These are phyloP conservation scores for Pristionchus japonicus DNA, from an alignment of 2,888 invertebrate genomes.

Conservation along the genomic window DNA sequence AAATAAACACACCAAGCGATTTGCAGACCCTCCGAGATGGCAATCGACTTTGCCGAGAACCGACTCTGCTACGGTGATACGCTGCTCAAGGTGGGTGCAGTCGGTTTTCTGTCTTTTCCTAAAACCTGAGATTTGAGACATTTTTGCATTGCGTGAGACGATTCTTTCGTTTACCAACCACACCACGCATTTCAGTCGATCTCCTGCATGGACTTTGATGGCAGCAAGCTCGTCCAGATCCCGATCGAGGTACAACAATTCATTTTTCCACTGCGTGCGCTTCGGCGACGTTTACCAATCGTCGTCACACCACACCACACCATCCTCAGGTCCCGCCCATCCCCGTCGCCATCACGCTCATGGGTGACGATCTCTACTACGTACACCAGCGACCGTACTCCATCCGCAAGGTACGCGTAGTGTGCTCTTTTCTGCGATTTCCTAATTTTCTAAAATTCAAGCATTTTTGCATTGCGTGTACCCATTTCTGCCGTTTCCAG, in stretches of 20 bases:
- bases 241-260: constrained; percentile 38
- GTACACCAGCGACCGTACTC: constrained; percentile 97
- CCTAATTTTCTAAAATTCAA: not conserved
- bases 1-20: constrained; percentile 80
- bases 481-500: constrained; percentile 75
- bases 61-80: constrained; percentile 78
- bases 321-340: constrained; percentile 59
- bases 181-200: constrained; percentile 67
- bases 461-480: not conserved
- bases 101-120: constrained; percentile 50
- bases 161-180: constrained; percentile 57
- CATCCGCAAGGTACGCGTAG: constrained; percentile 82
- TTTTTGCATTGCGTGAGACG: not conserved
- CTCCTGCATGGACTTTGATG: constrained; percentile 76
- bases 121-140: not conserved
- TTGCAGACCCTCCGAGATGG: constrained; percentile 76
- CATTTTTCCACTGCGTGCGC: not conserved
- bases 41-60: constrained; percentile 76
- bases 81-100: constrained; percentile 81
- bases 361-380: constrained; percentile 89
- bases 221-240: constrained; percentile 56
- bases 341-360: constrained; percentile 70
- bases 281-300: not conserved
- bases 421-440: not conserved
- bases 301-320: not conserved